These are phyloP conservation scores for Himalopsyche phryganea DNA, from an alignment of 1,140 invertebrate species.

Conservation along the genomic window DNA sequence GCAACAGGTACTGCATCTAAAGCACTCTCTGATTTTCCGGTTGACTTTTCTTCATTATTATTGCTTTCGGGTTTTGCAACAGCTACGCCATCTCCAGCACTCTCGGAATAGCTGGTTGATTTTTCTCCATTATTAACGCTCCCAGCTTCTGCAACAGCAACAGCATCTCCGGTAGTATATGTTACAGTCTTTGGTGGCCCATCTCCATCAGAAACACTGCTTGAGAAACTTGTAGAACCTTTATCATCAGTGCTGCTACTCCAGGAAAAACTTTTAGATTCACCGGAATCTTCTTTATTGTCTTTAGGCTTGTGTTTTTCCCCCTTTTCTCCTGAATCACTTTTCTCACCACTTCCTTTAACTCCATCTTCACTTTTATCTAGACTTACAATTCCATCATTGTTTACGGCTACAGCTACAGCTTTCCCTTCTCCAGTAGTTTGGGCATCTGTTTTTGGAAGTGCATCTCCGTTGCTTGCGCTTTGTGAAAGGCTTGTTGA, in stretches of 20 bases:
- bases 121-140: no score
- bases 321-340: not conserved
- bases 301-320: no score
- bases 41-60: no score
- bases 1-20: no score
- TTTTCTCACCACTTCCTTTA: not conserved
- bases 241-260: conserved; percentile 10
- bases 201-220: not conserved
- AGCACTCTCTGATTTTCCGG: no score
- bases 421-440: not conserved
- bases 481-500: not conserved
- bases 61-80: no score
- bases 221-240: not conserved
- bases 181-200: conserved; percentile 13
- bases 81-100: conserved; percentile 7
- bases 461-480: not conserved
- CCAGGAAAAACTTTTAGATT: conserved; percentile 7
- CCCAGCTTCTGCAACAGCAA: not conserved
- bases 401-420: not conserved
- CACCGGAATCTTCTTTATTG: no score
- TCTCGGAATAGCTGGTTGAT: no score
- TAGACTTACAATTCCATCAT: not conserved
- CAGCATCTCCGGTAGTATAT: conserved; percentile 10
- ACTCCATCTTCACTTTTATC: not conserved
- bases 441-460: not conserved